Percentiles rank a stretch among this genome's conserved stretches.
These are phyloP conservation scores for Hestina assimilis DNA, from an alignment of 1,140 invertebrate species.

Conservation along the genomic window DNA sequence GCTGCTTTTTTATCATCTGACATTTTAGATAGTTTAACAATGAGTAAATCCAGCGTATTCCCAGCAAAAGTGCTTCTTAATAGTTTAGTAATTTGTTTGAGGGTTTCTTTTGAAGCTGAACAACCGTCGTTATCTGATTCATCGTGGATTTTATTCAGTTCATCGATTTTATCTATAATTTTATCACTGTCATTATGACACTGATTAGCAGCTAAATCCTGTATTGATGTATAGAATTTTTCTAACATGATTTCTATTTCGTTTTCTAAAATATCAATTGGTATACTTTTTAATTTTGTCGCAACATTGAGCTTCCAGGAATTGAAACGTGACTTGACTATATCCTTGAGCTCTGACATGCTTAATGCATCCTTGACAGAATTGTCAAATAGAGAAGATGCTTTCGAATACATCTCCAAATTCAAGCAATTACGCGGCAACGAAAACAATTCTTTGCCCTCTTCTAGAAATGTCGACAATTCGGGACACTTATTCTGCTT, in stretches of 20 bases:
- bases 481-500: conserved; percentile 59
- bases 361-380: conserved; percentile 62
- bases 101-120: conserved; percentile 44
- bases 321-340: conserved; percentile 53
- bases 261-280: conserved; percentile 55
- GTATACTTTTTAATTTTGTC: conserved; percentile 59
- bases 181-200: conserved; percentile 47
- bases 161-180: conserved; percentile 54
- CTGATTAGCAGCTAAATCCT: conserved; percentile 57
- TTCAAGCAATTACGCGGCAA: conserved; percentile 49
- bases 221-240: conserved; percentile 64
- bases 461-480: conserved; percentile 52
- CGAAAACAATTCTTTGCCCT: conserved; percentile 43
- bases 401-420: conserved; percentile 55
- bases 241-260: conserved; percentile 60
- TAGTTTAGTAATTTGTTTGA: conserved; percentile 56
- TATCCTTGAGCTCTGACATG: conserved; percentile 58
- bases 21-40: conserved; percentile 63
- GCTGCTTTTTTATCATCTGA: conserved; percentile 51
- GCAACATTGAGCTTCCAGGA: conserved; percentile 63
- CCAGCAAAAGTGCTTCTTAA: conserved; percentile 51
- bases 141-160: conserved; percentile 39
- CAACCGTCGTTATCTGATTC: conserved; percentile 47
- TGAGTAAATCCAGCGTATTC: conserved; percentile 58
- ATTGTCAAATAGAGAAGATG: conserved; percentile 57